These are phyloP conservation scores for Orientallactaga sibirica DNA, from an alignment of 2,797 vertebrate species.

Conservation along the genomic window DNA sequence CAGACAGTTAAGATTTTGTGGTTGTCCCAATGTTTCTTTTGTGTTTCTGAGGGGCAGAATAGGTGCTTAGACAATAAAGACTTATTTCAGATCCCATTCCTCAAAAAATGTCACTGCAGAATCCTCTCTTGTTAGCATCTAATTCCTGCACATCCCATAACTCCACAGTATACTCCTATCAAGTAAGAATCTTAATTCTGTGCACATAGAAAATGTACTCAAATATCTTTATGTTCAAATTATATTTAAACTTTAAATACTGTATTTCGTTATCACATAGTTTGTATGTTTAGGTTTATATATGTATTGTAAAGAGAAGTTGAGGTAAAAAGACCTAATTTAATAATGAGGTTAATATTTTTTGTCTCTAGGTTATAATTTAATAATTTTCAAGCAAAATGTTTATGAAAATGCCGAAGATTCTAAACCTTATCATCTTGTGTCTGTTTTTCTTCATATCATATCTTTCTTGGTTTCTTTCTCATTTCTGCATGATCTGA, in stretches of 20 bases:
- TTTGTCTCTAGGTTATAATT: constrained; percentile 72
- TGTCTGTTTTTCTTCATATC: constrained; percentile 87
- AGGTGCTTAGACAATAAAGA: neutral
- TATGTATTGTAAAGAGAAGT: constrained; percentile 65
- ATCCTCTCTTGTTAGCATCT: neutral
- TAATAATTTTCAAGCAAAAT: constrained; percentile 86
- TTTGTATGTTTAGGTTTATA: constrained; percentile 67
- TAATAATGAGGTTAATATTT: constrained; percentile 66
- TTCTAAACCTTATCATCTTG: constrained; percentile 86
- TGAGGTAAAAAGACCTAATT: constrained; percentile 66
- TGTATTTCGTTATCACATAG: constrained; percentile 75
- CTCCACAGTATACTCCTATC: neutral
- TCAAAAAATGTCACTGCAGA: neutral
- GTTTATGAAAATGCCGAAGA: constrained; percentile 88
- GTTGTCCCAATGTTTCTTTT: neutral
- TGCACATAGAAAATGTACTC: constrained; percentile 67
- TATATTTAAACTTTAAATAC: constrained; percentile 80
- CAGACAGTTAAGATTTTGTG: neutral
- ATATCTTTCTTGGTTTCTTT: constrained; percentile 84
- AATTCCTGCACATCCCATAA: neutral
- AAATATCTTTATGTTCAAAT: constrained; percentile 68
- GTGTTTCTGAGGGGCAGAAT: neutral
- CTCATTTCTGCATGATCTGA: constrained; percentile 89
- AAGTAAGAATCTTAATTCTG: constrained; percentile 55
- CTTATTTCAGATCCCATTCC: neutral